Evolutionary conservation across 2,888 invertebrate species (phyloP).

Genomic region (Anoncus sp.): DNA sequence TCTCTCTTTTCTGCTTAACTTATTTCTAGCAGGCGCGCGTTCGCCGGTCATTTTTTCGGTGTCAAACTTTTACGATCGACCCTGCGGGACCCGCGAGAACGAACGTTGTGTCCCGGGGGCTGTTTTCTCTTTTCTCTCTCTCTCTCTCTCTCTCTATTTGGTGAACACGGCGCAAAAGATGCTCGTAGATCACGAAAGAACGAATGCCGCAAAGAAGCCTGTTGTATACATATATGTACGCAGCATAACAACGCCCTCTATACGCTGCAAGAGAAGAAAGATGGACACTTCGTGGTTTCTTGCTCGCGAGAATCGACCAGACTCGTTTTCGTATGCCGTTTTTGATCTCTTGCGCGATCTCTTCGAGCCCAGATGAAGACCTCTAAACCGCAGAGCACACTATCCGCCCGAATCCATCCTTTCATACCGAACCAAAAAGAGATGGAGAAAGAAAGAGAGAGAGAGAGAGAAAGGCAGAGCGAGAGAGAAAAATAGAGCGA

Average conservation of each 20-base stretch:
- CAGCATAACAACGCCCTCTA: slow-evolving; percentile 26
- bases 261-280: slow-evolving; percentile 40
- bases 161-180: slow-evolving; percentile 53
- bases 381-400: slow-evolving; percentile 49
- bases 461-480: slow-evolving; percentile 16
- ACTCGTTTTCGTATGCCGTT: slow-evolving; percentile 32
- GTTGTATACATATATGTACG: slow-evolving; percentile 9
- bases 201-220: slow-evolving; percentile 44
- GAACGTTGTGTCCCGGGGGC: slow-evolving; percentile 52
- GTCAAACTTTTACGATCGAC: slow-evolving; percentile 73
- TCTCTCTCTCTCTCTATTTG: slow-evolving; percentile 17
- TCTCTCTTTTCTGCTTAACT: slow-evolving; percentile 38
- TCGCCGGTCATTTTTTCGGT: slow-evolving; percentile 66
- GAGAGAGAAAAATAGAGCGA: slow-evolving; percentile 6
- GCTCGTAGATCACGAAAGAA: slow-evolving; percentile 59
- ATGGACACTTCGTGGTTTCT: slow-evolving; percentile 41
- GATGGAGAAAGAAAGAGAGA: slow-evolving; percentile 25
- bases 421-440: slow-evolving; percentile 12
- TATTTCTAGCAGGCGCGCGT: slow-evolving; percentile 38
- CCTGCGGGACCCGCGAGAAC: slow-evolving; percentile 60
- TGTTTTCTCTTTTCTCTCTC: slow-evolving; percentile 22
- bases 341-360: slow-evolving; percentile 61
- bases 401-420: too few species aligned
- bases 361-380: slow-evolving; percentile 63
- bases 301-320: slow-evolving; percentile 35